Conservation (phyloP, 1,140 invertebrate species). For the Zaprionus vittiger region DNA sequence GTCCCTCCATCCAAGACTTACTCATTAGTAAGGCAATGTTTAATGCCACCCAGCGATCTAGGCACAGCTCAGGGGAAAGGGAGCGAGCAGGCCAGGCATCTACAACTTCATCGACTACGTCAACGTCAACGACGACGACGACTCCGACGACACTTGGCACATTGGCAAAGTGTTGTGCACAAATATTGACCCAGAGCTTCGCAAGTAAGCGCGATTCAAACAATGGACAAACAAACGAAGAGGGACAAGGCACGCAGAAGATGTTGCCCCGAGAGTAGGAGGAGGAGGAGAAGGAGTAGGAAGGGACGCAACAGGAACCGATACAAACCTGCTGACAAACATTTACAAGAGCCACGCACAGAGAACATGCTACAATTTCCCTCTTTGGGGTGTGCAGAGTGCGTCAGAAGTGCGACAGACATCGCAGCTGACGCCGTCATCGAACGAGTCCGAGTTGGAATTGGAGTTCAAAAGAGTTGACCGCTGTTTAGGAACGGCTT, state of each 20-base stretch:
- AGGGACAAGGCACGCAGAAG: neutral
- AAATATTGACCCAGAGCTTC: slow-evolving; percentile 78
- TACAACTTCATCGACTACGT: slow-evolving; percentile 5
- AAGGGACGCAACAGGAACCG: slow-evolving; percentile 39
- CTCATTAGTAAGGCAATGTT: slow-evolving; percentile 40
- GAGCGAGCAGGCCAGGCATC: neutral
- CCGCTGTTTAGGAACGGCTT: slow-evolving; percentile 72
- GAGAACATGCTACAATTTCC: slow-evolving; percentile 37
- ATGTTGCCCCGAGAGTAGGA: neutral
- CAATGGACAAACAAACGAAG: slow-evolving; percentile 68
- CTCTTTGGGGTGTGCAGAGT: slow-evolving; percentile 18
- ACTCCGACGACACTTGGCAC: slow-evolving; percentile 68
- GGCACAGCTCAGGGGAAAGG: neutral
- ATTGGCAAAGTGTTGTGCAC: slow-evolving; percentile 80
- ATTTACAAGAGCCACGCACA: slow-evolving; percentile 28
- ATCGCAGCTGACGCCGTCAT: neutral
- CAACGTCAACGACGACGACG: neutral
- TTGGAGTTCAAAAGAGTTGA: slow-evolving; percentile 63
- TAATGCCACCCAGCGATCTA: slow-evolving; percentile 39
- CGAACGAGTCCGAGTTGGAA: neutral
- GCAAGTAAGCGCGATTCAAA: slow-evolving; percentile 81
- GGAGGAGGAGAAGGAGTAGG: neutral
- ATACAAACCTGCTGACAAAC: slow-evolving; percentile 24
- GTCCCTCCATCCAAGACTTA: neutral
- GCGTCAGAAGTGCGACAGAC: slow-evolving; percentile 36